These are phyloP conservation scores for Drosophila persimilis DNA, from an alignment of 1,140 invertebrate genomes.

Conservation along the genomic window DNA sequence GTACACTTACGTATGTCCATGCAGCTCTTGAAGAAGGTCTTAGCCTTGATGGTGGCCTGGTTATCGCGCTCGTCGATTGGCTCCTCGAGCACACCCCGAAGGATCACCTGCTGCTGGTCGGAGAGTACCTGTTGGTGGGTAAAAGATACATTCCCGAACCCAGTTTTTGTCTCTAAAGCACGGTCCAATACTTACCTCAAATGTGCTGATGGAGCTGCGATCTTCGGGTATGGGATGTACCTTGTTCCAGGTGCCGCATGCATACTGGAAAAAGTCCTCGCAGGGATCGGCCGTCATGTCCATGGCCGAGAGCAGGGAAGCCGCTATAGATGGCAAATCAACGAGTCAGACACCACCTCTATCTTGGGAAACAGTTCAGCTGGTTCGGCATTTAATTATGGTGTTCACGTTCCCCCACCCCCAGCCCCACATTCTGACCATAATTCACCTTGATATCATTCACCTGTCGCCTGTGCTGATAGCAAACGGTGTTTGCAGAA, in stretches of 20 bases:
- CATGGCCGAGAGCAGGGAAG: slow-evolving; percentile 93
- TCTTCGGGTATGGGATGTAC: slow-evolving; percentile 95
- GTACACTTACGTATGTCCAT: slow-evolving; percentile 92
- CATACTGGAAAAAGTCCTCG: slow-evolving; percentile 94
- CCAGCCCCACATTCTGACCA: background rate
- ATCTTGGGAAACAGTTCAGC: slow-evolving; percentile 33
- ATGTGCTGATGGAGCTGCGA: slow-evolving; percentile 92
- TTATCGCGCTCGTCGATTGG: slow-evolving; percentile 86
- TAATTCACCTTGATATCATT: slow-evolving; percentile 28
- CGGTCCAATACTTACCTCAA: slow-evolving; percentile 85
- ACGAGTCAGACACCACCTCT: background rate
- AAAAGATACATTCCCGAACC: background rate
- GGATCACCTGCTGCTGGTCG: slow-evolving; percentile 92
- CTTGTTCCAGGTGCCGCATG: slow-evolving; percentile 95
- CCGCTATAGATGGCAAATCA: slow-evolving; percentile 85
- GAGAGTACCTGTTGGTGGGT: slow-evolving; percentile 86
- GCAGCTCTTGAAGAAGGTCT: slow-evolving; percentile 93
- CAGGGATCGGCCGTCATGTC: slow-evolving; percentile 91
- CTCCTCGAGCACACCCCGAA: slow-evolving; percentile 91
- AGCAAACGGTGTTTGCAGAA: background rate
- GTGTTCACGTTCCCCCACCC: no score
- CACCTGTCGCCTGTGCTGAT: background rate
- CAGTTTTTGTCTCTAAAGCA: no score
- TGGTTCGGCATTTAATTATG: slow-evolving; percentile 28
- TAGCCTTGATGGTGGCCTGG: slow-evolving; percentile 91